Evolutionary conservation across 2,113 vertebrate species (phyloP).

Genomic region (Dasyornis broadbenti): DNA sequence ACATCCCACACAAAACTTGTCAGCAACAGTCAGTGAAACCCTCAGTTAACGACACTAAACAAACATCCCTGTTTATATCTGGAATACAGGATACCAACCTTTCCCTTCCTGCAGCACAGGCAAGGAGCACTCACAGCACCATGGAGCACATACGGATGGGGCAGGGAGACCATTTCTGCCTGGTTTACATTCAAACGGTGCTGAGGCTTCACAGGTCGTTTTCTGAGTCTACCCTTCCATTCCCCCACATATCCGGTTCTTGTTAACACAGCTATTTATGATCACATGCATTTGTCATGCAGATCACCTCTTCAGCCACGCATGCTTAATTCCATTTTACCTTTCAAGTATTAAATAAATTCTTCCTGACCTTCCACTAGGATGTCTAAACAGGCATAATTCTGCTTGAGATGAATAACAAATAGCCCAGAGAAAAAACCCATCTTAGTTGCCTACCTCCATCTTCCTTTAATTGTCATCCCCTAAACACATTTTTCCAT

Average conservation of each 20-base stretch:
- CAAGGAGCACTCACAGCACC: not conserved
- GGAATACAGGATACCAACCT: not conserved
- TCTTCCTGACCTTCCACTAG: not conserved
- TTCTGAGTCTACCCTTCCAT: not conserved
- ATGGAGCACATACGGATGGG: accelerated
- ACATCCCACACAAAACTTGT: not conserved
- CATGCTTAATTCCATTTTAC: not conserved
- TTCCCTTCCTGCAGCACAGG: not conserved
- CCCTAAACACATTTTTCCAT: not conserved
- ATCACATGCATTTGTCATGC: not conserved
- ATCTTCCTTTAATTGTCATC: not conserved
- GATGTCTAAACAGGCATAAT: not conserved
- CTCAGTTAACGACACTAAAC: not conserved
- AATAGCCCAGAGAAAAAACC: not conserved
- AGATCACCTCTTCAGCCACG: not conserved
- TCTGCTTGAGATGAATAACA: not conserved
- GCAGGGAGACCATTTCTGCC: not conserved
- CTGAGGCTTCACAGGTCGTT: not conserved
- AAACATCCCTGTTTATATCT: not conserved
- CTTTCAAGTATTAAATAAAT: not conserved
- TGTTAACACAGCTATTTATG: not conserved
- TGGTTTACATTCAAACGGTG: accelerated
- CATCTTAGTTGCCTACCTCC: not conserved
- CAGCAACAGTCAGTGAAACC: not conserved
- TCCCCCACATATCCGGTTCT: not conserved